A percentile compares a stretch with the other conserved stretches of the same genome.
phyloP scores from a whole-genome alignment of 2,113 vertebrate species.

The Nipponia nippon region DNA sequence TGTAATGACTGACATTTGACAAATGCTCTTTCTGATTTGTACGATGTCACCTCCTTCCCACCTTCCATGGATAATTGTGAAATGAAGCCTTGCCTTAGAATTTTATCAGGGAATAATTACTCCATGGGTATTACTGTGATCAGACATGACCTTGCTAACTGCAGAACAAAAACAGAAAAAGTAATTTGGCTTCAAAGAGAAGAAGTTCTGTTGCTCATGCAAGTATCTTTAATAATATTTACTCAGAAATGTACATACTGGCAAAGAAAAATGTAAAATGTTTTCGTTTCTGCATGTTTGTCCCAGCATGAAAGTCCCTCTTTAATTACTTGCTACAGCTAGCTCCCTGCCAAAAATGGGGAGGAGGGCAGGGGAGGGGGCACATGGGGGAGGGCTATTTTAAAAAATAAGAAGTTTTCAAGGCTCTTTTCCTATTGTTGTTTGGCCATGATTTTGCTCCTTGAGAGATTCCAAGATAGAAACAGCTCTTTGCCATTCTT shows the following conservation, averaged over 20 bases:
- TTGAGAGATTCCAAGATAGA: neutral
- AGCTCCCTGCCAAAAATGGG: neutral
- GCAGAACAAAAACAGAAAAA: neutral
- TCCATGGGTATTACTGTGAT: neutral
- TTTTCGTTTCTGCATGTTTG: conserved; percentile 41
- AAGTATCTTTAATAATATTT: conserved; percentile 46
- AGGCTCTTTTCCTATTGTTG: neutral
- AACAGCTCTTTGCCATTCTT: neutral
- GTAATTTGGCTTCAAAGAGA: neutral
- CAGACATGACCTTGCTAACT: neutral
- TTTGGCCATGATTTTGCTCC: neutral
- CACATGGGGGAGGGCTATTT: neutral
- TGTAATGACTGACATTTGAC: neutral
- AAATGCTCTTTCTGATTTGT: neutral
- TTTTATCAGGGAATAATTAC: neutral
- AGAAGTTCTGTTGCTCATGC: neutral
- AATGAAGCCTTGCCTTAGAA: neutral
- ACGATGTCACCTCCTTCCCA: neutral
- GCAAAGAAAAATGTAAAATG: conserved; percentile 22
- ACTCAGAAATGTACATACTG: conserved; percentile 24
- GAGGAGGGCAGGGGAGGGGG: accelerated
- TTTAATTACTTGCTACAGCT: conserved; percentile 1
- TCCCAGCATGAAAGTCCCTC: conserved; percentile 20
- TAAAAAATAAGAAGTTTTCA: neutral
- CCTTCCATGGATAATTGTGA: neutral